Percentiles rank a stretch among this genome's conserved stretches.
Evolutionary conservation across 2,888 invertebrate species (phyloP).

Genomic region (Hirtodrosophila duncani): DNA sequence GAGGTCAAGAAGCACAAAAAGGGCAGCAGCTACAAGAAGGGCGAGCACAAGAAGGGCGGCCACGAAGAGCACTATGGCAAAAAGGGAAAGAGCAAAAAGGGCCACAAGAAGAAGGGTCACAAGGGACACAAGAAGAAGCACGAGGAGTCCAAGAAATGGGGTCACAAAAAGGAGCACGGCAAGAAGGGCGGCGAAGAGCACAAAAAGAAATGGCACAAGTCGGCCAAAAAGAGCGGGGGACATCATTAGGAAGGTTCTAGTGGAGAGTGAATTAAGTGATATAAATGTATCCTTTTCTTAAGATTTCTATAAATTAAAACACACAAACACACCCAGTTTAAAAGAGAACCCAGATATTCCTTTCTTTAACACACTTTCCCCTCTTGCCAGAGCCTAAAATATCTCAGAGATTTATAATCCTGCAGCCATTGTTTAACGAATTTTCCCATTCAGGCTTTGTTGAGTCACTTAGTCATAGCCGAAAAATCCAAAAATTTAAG

Average conservation of each 20-base stretch:
- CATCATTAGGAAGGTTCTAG: constrained; percentile 59
- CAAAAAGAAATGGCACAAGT: constrained; percentile 86
- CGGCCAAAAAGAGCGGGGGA: constrained; percentile 79
- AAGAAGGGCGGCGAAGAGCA: constrained; percentile 89
- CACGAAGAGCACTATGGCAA: constrained; percentile 89
- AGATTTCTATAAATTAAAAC: constrained; percentile 23
- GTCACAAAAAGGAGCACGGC: constrained; percentile 86
- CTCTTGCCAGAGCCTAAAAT: too few species aligned
- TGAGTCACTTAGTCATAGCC: too few species aligned
- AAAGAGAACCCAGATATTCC: too few species aligned
- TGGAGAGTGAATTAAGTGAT: too few species aligned
- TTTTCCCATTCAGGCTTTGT: too few species aligned
- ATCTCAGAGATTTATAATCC: too few species aligned
- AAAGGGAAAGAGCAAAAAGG: constrained; percentile 89
- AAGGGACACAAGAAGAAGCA: constrained; percentile 88
- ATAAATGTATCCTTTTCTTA: not conserved
- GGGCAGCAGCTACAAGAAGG: constrained; percentile 89
- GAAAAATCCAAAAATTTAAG: constrained; percentile 16
- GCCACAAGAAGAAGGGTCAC: constrained; percentile 87
- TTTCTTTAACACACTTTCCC: too few species aligned
- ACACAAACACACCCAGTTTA: constrained; percentile 24
- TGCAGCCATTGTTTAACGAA: too few species aligned
- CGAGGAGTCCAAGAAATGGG: constrained; percentile 87
- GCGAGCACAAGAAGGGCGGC: constrained; percentile 87
- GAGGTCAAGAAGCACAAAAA: constrained; percentile 90